These are phyloP conservation scores for Acanthopagrus latus DNA, from an alignment of 2,797 vertebrate genomes.

Conservation along the genomic window DNA sequence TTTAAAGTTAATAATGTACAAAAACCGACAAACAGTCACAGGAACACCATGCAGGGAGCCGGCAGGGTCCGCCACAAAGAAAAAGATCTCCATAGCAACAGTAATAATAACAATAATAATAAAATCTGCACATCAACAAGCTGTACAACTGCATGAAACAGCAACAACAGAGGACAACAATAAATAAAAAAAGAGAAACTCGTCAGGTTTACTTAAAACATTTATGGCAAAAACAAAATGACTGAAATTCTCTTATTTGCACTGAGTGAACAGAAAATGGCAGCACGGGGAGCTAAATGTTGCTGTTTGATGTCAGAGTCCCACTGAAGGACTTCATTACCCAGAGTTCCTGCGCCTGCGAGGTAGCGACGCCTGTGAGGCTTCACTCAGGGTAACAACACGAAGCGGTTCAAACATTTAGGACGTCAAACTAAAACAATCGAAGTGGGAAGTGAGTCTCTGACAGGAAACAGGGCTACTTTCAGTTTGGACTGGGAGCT, in stretches of 20 bases:
- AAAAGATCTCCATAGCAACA: conserved; percentile 49
- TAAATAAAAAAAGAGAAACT: conserved; percentile 21
- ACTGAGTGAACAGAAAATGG: conserved; percentile 28
- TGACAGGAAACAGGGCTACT: conserved; percentile 40
- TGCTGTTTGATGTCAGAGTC: conserved; percentile 18
- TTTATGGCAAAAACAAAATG: conserved; percentile 15
- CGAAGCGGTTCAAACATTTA: neutral
- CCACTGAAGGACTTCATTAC: conserved; percentile 40
- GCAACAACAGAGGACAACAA: conserved; percentile 28
- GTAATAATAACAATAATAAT: conserved; percentile 23
- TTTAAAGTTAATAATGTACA: conserved; percentile 41
- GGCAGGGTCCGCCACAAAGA: conserved; percentile 29
- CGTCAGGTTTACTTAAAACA: conserved; percentile 11
- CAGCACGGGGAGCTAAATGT: conserved; percentile 30
- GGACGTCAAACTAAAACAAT: neutral
- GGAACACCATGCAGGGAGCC: conserved; percentile 64
- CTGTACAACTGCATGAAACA: conserved; percentile 57
- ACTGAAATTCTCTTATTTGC: conserved; percentile 13
- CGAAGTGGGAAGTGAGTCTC: conserved; percentile 6
- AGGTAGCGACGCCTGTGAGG: neutral
- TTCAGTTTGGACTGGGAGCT: conserved; percentile 27
- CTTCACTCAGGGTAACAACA: neutral
- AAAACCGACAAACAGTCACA: conserved; percentile 50
- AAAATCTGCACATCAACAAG: conserved; percentile 58
- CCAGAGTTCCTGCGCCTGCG: conserved; percentile 38